phyloP scores from a whole-genome alignment of 2,888 invertebrate genomes.

The Fissipunctia ypsillon region DNA sequence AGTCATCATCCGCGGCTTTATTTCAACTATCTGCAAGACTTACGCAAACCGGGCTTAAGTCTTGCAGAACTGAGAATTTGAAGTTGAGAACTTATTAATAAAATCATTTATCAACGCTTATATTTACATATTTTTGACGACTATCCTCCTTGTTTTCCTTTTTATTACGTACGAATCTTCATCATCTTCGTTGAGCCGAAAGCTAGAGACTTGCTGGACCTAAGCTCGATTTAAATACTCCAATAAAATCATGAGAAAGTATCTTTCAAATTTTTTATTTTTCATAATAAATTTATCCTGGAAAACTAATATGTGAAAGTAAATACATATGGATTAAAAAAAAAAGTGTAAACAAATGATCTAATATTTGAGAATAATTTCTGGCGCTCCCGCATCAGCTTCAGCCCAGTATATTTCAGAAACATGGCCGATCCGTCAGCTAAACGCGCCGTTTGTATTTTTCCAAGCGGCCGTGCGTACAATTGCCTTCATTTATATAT shows the following conservation, averaged over 20 bases:
- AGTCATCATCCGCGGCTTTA: too few relatives aligned
- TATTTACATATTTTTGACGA: too few relatives aligned
- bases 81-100: too few relatives aligned
- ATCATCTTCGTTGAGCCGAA: neutral
- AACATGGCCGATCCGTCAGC: slow-evolving; percentile 63
- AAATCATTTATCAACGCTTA: too few relatives aligned
- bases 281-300: neutral
- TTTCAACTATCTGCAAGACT: too few relatives aligned
- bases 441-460: slow-evolving; percentile 74
- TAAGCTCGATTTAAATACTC: neutral
- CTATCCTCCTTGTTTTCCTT: too few relatives aligned
- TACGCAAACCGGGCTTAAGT: too few relatives aligned
- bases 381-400: neutral
- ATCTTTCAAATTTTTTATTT: neutral
- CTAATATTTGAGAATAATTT: neutral
- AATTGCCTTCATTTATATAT: slow-evolving; percentile 75
- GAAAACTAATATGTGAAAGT: neutral
- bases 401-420: neutral
- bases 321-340: too few relatives aligned
- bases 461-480: slow-evolving; percentile 68
- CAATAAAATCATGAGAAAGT: neutral
- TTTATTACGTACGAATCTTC: too few relatives aligned
- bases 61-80: too few relatives aligned
- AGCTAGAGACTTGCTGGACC: neutral
- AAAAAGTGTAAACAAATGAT: too few relatives aligned